These are phyloP conservation scores for Meloe dianella DNA, from an alignment of 2,888 invertebrate species.

Conservation along the genomic window DNA sequence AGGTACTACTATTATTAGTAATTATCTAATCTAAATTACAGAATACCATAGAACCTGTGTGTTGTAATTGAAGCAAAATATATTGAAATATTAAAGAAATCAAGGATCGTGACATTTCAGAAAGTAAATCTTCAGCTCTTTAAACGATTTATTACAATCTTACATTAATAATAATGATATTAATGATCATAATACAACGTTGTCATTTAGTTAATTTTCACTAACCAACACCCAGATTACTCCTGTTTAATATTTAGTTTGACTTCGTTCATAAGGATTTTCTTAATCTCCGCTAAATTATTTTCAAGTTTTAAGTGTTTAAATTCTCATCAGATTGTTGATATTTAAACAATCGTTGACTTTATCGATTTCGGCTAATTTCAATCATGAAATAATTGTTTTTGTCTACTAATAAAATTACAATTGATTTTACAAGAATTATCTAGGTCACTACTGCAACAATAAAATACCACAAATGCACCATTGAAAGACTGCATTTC, in stretches of 20 bases:
- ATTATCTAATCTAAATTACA: neutral
- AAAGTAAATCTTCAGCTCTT: neutral
- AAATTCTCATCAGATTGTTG: neutral
- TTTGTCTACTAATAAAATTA: too few species aligned
- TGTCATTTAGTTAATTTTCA: neutral
- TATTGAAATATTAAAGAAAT: neutral
- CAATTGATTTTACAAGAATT: neutral
- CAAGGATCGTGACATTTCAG: neutral
- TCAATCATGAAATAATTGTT: too few species aligned
- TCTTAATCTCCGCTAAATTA: constrained; percentile 3
- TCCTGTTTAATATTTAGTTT: constrained; percentile 4
- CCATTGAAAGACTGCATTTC: too few species aligned
- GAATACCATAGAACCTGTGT: neutral
- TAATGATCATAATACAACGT: neutral
- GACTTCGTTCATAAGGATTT: constrained; percentile 4
- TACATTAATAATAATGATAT: constrained; percentile 2
- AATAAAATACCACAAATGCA: too few species aligned
- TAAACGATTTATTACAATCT: neutral
- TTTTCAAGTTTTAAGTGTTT: constrained; percentile 3
- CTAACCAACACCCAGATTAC: constrained; percentile 1
- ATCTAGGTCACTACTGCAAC: neutral
- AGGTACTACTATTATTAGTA: neutral
- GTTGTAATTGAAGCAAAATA: neutral
- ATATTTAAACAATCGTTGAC: neutral
- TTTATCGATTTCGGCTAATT: neutral